A percentile compares a stretch with the other conserved stretches of the same genome.
These are phyloP conservation scores for Schmidtea mediterranea DNA, from an alignment of 1,140 invertebrate species.

Conservation along the genomic window DNA sequence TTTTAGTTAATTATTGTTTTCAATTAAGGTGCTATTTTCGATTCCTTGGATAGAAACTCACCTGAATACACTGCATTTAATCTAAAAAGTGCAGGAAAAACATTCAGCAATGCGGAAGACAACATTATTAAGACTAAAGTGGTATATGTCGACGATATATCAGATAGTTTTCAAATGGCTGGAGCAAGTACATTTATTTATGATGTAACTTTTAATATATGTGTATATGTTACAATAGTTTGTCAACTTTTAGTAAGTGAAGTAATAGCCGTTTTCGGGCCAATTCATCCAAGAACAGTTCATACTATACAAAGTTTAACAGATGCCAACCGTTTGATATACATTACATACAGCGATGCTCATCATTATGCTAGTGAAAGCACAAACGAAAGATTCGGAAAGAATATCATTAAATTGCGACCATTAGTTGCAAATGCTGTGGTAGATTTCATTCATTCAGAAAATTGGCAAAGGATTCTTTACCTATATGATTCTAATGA, in stretches of 20 bases:
- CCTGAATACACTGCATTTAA: too few relatives aligned
- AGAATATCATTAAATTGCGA: slow-evolving; percentile 33
- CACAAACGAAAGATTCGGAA: neutral
- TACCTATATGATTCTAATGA: slow-evolving; percentile 81
- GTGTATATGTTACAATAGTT: neutral
- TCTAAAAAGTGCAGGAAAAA: too few relatives aligned
- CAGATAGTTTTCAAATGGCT: too few relatives aligned
- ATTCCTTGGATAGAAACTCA: too few relatives aligned
- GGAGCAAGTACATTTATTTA: too few relatives aligned
- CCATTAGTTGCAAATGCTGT: slow-evolving; percentile 71
- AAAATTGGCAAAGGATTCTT: slow-evolving; percentile 65
- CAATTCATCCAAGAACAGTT: neutral
- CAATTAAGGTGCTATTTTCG: too few relatives aligned
- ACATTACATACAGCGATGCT: neutral
- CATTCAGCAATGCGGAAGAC: too few relatives aligned
- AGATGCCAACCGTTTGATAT: neutral
- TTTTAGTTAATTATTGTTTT: too few relatives aligned
- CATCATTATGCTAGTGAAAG: neutral
- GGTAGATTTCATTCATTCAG: slow-evolving; percentile 61
- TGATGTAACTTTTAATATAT: neutral
- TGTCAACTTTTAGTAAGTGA: neutral
- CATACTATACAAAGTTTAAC: neutral
- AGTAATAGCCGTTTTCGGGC: neutral
- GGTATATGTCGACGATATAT: too few relatives aligned
- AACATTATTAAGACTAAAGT: too few relatives aligned